Conservation (phyloP, 2,888 invertebrate genomes). For the Brassicogethes aeneus region DNA sequence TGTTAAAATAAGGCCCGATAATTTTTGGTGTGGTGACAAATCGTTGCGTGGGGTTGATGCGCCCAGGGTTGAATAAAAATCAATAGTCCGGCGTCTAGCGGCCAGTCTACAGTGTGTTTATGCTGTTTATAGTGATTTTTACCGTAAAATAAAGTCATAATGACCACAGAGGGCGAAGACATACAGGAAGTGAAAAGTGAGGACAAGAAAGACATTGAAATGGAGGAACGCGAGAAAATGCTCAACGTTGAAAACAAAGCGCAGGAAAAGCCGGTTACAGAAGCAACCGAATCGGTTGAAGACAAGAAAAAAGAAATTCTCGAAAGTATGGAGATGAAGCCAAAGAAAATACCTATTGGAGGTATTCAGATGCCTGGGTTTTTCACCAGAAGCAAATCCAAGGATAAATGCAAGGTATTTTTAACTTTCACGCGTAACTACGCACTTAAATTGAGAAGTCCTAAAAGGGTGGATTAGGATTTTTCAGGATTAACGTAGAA, state of each 20-base stretch:
- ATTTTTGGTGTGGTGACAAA: too few relatives aligned
- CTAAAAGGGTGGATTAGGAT: not conserved
- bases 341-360: conserved; percentile 77
- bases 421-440: not conserved
- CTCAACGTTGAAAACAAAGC: conserved; percentile 54
- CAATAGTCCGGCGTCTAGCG: not conserved
- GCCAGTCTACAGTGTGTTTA: not conserved
- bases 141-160: not conserved
- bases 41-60: not conserved
- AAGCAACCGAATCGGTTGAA: conserved; percentile 36
- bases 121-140: not conserved
- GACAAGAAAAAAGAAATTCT: conserved; percentile 51
- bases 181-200: conserved; percentile 41
- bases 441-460: not conserved
- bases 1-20: too few relatives aligned
- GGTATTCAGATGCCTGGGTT: conserved; percentile 85
- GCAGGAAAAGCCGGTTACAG: conserved; percentile 37
- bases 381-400: conserved; percentile 68
- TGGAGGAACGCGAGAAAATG: conserved; percentile 53
- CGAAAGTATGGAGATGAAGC: conserved; percentile 66
- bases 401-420: conserved; percentile 60
- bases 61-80: not conserved
- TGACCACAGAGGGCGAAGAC: conserved; percentile 6
- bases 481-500: not conserved
- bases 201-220: conserved; percentile 59